Conservation (phyloP, 1,140 invertebrate genomes). For the Drosophila tsacasi region DNA sequence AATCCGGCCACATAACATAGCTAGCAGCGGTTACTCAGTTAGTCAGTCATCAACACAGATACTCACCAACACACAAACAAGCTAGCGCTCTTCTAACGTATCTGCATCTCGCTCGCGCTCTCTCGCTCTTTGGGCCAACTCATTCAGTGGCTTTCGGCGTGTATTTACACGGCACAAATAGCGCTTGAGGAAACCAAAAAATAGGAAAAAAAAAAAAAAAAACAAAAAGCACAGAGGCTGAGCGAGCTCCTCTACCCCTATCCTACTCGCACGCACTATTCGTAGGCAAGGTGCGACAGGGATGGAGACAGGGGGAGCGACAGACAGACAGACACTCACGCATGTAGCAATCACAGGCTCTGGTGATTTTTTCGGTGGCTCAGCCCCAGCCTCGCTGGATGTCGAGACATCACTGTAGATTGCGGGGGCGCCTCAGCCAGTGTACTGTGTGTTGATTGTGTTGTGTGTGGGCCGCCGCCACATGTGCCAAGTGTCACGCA, state of each 20-base stretch:
- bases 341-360: conserved; percentile 66
- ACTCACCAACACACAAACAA: conserved; percentile 16
- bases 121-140: conserved; percentile 32
- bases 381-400: conserved; percentile 42
- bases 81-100: conserved; percentile 61
- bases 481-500: conserved; percentile 77
- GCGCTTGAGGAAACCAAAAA: conserved; percentile 62
- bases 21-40: conserved; percentile 73
- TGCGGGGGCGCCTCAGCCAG: conserved; percentile 56
- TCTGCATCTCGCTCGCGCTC: conserved; percentile 42
- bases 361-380: conserved; percentile 47
- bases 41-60: conserved; percentile 76
- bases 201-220: neutral
- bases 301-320: conserved; percentile 7
- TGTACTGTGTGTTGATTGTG: conserved; percentile 47
- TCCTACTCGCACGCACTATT: conserved; percentile 18
- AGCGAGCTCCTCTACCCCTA: conserved; percentile 7
- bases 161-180: conserved; percentile 38
- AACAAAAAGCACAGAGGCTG: conserved; percentile 16
- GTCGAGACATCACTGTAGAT: conserved; percentile 53
- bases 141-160: conserved; percentile 32
- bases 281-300: conserved; percentile 11
- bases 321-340: conserved; percentile 9
- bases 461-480: conserved; percentile 78
- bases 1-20: conserved; percentile 71